Base-by-base conservation (phyloP, 92 coral and sea anemone species). In the Meandrina meandrites region DNA sequence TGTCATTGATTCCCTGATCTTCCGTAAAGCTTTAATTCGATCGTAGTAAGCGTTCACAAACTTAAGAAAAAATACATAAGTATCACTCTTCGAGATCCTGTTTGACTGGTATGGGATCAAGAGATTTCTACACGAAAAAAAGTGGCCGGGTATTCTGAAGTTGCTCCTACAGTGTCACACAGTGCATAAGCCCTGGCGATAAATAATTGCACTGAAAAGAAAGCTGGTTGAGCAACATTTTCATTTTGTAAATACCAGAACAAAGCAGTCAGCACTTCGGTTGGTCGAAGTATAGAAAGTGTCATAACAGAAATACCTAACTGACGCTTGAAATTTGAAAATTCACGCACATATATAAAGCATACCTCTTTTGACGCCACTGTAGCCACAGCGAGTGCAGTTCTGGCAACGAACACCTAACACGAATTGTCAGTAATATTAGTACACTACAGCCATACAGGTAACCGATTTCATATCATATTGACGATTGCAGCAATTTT, bases 321-420 rank as follows among this genome's bases (percentile, higher is more conserved):
- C 71, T 66, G 32, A 66, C n/a, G 12, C 71, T 66, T 30, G 6
- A 60, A 60, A 24, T 60, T n/a, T 22, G 28, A 5, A n/a, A n/a
- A 64, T 21, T 7, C 14, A 48, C 53, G 53, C 12, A 48, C n/a
- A n/a, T 8, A 6, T 8, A 48, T 12, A n/a, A n/a, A n/a, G 9
- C 87, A 18, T 14, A 88, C 94, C 92, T 37, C 31, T 57, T 35
- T 34, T 71, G 76, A 92, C 81, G 34, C 95, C 89, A 62, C 91
- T 92, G 53, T 71, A 57, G 45, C 95, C 95, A 57, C 95, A 92
- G 75, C 91, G 90, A 30, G 83, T 71, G 82, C 92, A 89, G 72
- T 81, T 71, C n/a, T 83, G 66, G 16, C 64, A 76, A 42, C 31
- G 82, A 76, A 47, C 60, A 40, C 88, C 88, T 78, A 27, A 73